Conservation (phyloP, 2,113 vertebrate genomes). For the Saguinus midas region DNA sequence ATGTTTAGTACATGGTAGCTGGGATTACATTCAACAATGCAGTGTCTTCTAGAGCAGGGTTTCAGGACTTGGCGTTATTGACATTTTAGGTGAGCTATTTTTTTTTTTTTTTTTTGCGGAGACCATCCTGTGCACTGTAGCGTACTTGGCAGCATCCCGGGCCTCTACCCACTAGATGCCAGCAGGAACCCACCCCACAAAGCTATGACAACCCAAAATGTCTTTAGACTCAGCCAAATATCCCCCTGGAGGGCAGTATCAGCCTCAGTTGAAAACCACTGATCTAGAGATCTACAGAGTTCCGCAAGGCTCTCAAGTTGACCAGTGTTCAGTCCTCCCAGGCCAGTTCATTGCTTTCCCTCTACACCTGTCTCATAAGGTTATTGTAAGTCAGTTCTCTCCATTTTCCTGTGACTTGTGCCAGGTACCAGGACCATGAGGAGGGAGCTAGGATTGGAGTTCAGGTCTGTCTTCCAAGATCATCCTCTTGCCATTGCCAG, state of each 20-base stretch:
- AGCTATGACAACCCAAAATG: not conserved
- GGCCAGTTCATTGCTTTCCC: not conserved
- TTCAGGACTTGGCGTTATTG: accelerated
- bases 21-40: accelerated
- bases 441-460: not conserved
- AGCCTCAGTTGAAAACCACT: not conserved
- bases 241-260: not conserved
- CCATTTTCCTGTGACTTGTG: not conserved
- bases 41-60: not conserved
- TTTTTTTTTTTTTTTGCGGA: no score
- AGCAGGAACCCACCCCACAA: not conserved
- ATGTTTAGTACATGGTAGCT: no score
- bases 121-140: no score
- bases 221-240: not conserved
- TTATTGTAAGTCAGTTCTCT: not conserved
- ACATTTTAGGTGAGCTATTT: not conserved
- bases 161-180: not conserved
- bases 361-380: not conserved
- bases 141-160: no score
- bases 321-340: no score
- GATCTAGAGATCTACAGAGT: no score
- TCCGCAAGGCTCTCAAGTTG: not conserved
- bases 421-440: no score
- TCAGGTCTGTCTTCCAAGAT: not conserved
- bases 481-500: not conserved